These are phyloP conservation scores for Macroglossus sobrinus DNA, from an alignment of 2,113 vertebrate species.

Conservation along the genomic window DNA sequence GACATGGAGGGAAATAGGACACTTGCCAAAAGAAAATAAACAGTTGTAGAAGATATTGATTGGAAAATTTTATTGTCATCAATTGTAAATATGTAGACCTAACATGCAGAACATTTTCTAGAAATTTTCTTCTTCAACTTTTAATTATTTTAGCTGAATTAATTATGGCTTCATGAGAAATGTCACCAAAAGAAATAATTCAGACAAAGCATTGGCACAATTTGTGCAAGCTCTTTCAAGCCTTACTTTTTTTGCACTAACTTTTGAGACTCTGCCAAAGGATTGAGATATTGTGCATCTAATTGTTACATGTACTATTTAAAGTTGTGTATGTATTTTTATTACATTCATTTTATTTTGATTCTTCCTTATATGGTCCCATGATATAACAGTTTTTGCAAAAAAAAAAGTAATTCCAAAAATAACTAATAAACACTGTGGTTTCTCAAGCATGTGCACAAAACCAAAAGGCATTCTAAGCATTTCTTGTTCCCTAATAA, in stretches of 20 bases:
- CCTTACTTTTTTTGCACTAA: background rate
- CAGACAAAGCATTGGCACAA: background rate
- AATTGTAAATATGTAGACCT: background rate
- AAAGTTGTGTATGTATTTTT: background rate
- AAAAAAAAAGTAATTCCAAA: background rate
- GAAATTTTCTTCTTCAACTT: background rate
- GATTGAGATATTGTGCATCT: background rate
- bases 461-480: constrained; percentile 19
- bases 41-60: background rate
- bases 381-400: background rate
- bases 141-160: background rate
- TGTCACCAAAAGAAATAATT: constrained; percentile 27
- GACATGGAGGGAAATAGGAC: background rate
- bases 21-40: constrained; percentile 23
- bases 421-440: background rate
- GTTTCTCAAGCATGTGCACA: constrained; percentile 49
- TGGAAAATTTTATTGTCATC: background rate
- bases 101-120: background rate
- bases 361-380: background rate
- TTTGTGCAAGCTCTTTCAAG: background rate
- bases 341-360: background rate
- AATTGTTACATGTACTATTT: background rate
- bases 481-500: background rate
- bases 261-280: background rate
- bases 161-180: background rate